phyloP scores from a whole-genome alignment of 1,140 invertebrate species.

The Anagrus nilaparvatae region DNA sequence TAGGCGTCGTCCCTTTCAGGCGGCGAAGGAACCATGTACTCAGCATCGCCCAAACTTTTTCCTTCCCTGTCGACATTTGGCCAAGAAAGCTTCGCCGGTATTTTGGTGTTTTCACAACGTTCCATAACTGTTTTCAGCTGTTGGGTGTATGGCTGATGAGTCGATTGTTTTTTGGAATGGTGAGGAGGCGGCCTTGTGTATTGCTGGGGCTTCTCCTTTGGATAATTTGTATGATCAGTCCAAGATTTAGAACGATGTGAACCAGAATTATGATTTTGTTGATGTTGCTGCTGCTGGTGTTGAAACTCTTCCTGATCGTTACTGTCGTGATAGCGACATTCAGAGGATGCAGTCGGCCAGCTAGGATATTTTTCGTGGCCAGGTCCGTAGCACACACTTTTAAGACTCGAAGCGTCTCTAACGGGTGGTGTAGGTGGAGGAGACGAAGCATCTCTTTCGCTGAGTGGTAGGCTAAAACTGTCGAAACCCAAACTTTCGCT shows the following conservation, averaged over 20 bases:
- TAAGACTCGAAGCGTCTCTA: slow-evolving; percentile 58
- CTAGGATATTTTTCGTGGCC: slow-evolving; percentile 74
- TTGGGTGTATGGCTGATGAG: neutral
- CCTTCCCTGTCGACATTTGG: slow-evolving; percentile 58
- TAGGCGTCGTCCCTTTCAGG: slow-evolving; percentile 56
- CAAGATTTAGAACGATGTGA: slow-evolving; percentile 59
- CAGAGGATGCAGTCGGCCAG: slow-evolving; percentile 53
- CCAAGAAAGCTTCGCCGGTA: slow-evolving; percentile 45
- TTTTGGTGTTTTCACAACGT: slow-evolving; percentile 62
- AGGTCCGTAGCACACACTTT: slow-evolving; percentile 56
- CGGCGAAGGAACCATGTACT: slow-evolving; percentile 64
- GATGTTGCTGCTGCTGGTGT: slow-evolving; percentile 8
- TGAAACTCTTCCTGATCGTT: slow-evolving; percentile 37
- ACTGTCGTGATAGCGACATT: slow-evolving; percentile 19
- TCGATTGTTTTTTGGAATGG: slow-evolving; percentile 43
- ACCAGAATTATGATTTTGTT: slow-evolving; percentile 41
- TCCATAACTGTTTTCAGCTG: slow-evolving; percentile 67
- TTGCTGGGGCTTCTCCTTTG: slow-evolving; percentile 55
- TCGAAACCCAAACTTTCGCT: slow-evolving; percentile 40
- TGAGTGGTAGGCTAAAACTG: slow-evolving; percentile 39
- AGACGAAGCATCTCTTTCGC: slow-evolving; percentile 38
- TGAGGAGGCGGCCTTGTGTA: slow-evolving; percentile 61
- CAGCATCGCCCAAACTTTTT: slow-evolving; percentile 51
- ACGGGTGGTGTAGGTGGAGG: slow-evolving; percentile 52
- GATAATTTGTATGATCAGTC: slow-evolving; percentile 65